phyloP scores from a whole-genome alignment of 2,113 vertebrate genomes.

The Noturus placidus region DNA sequence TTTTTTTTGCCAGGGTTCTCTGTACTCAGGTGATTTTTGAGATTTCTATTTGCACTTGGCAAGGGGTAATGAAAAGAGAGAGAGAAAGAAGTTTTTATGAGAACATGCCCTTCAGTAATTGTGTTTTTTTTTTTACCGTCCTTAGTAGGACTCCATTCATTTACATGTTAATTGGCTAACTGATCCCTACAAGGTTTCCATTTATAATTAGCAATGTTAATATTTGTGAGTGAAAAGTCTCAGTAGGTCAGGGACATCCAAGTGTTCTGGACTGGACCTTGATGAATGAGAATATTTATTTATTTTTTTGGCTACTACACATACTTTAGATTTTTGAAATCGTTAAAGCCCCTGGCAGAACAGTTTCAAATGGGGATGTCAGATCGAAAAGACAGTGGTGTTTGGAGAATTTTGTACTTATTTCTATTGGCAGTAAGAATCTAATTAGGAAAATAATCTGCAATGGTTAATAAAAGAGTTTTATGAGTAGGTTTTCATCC shows the following conservation, averaged over 20 bases:
- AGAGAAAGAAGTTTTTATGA: background rate
- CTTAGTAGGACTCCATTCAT: constrained; percentile 10
- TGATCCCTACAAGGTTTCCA: background rate
- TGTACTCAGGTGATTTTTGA: background rate
- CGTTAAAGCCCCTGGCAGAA: background rate
- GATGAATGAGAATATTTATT: background rate
- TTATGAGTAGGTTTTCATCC: background rate
- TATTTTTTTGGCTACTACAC: background rate
- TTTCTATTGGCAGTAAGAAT: background rate
- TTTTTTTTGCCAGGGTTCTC: background rate
- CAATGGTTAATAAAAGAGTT: background rate
- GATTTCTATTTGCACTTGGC: background rate
- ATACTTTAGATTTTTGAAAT: background rate
- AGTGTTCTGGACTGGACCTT: background rate
- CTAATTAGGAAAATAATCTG: background rate
- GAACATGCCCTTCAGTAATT: background rate
- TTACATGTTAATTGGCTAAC: constrained; percentile 9
- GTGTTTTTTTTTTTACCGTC: background rate
- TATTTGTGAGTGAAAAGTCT: background rate
- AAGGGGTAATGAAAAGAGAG: too few species aligned
- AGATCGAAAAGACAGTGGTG: background rate
- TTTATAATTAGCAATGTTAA: constrained; percentile 4
- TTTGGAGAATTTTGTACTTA: background rate
- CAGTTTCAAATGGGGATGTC: background rate
- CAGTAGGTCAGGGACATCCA: background rate